Percentiles rank a stretch among this genome's conserved stretches.
phyloP scores from a whole-genome alignment of 1,140 invertebrate species.

The Augochlora pura region DNA sequence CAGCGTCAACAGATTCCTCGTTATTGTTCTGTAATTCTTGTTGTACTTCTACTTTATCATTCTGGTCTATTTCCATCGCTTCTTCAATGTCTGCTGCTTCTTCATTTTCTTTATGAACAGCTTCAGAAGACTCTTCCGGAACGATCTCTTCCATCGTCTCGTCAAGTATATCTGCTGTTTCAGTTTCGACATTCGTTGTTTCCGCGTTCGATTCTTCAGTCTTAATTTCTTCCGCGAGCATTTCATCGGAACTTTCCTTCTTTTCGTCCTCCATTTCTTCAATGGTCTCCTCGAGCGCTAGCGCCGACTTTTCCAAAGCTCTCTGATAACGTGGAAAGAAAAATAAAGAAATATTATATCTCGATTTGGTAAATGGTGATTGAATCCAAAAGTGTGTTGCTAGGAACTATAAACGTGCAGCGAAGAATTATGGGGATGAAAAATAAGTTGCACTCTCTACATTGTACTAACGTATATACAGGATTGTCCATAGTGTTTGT shows the following conservation, averaged over 20 bases:
- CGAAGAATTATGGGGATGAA: slow-evolving; percentile 14
- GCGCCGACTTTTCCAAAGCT: slow-evolving; percentile 65
- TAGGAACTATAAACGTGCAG: slow-evolving; percentile 23
- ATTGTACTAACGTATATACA: slow-evolving; percentile 2
- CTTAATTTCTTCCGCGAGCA: slow-evolving; percentile 74
- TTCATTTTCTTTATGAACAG: slow-evolving; percentile 66
- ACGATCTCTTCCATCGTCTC: slow-evolving; percentile 16
- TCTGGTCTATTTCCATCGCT: slow-evolving; percentile 57
- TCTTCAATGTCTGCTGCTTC: slow-evolving; percentile 64
- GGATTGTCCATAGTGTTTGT: neutral
- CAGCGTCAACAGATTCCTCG: slow-evolving; percentile 27
- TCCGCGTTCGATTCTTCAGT: slow-evolving; percentile 69
- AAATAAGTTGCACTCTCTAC: slow-evolving; percentile 1
- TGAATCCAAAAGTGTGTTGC: neutral
- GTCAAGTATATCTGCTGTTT: neutral
- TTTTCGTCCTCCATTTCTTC: slow-evolving; percentile 72
- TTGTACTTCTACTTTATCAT: slow-evolving; percentile 70
- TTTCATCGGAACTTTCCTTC: slow-evolving; percentile 65
- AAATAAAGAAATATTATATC: slow-evolving; percentile 17
- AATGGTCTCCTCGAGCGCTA: slow-evolving; percentile 61
- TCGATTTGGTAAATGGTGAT: neutral
- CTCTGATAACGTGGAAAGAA: slow-evolving; percentile 56
- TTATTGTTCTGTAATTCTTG: slow-evolving; percentile 76
- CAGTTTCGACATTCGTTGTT: slow-evolving; percentile 23
- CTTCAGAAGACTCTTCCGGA: neutral